These are phyloP conservation scores for Hydropsyche tenuis DNA, from an alignment of 1,140 invertebrate species.

Conservation along the genomic window DNA sequence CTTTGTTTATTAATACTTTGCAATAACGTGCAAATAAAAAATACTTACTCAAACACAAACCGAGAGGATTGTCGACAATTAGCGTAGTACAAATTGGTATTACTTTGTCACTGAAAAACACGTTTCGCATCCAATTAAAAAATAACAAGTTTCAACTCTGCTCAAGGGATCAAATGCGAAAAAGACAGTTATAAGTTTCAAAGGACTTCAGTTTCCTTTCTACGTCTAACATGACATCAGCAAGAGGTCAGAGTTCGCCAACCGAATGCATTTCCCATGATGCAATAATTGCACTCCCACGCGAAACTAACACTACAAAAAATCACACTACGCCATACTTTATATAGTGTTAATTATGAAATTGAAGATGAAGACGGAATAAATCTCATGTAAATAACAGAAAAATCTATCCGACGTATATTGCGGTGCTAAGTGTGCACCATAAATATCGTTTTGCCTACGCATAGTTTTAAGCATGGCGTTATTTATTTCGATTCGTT, in stretches of 20 bases:
- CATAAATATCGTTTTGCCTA: conserved; percentile 1
- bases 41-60: too few relatives aligned
- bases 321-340: neutral
- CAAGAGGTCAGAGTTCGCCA: conserved; percentile 1
- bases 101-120: too few relatives aligned
- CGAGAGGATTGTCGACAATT: too few relatives aligned
- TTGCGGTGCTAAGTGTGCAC: neutral
- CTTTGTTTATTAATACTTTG: too few relatives aligned
- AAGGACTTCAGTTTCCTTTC: too few relatives aligned
- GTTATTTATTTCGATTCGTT: neutral
- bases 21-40: too few relatives aligned
- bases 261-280: neutral
- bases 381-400: neutral
- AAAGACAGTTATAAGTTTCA: too few relatives aligned
- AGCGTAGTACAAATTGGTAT: too few relatives aligned
- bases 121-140: too few relatives aligned
- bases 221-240: too few relatives aligned
- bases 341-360: neutral
- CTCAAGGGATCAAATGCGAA: too few relatives aligned
- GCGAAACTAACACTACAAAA: neutral
- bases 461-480: neutral
- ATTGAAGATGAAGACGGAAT: conserved; percentile 6
- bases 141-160: too few relatives aligned
- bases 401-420: neutral
- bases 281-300: neutral